Evolutionary conservation across 2,797 vertebrate species (phyloP), one percentile per base, ranked within the genome.

Genomic region (Huso huso): DNA sequence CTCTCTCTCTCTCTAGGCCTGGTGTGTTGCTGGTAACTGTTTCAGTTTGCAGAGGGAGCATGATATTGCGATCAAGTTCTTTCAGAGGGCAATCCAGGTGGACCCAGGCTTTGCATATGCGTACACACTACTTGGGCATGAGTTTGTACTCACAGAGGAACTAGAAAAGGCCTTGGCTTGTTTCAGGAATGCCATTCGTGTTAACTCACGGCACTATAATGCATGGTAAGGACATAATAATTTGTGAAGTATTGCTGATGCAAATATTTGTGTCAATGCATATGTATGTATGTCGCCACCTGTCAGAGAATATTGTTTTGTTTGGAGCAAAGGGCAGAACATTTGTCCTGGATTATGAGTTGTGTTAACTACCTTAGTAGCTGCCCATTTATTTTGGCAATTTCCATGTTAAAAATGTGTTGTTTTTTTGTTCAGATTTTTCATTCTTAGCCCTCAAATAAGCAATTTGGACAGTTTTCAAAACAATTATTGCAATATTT

Each of bases 61-160:
- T 9, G 96, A 99, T 83, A 96, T 98, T 37, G 96, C 96, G 68
- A 98, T 98, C 76, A 99, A 99, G 84, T 98, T 99, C 86, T 99
- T 99, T 87, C 95, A 97, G 83, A 88, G 96, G 78, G 95, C 96
- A 77, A 98, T 99, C 78, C 91, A 99, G 85, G 96, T 99, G 79
- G 96, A 99, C 82, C 94, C 96, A 0, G 89, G 93, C 78, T 99
- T 98, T 69, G 96, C 96, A 6, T 98, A 99, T 3, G 96, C 96
- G 23, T 99, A 97, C 83, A 99, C 96, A 8, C 86, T 99, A 48
- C 65, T 99, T 82, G 96, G 96, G 10, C 96, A 98, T 0, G 96
- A 99, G 72, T 95, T 98, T 73, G 96, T 97, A 61, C 75, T 99
- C 75, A 99, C 95, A 0, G 96, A 99, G 76, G 96, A 99, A 74